Evolutionary conservation across 2,113 vertebrate genomes (phyloP).

Genomic region (Onychostruthus taczanowskii): DNA sequence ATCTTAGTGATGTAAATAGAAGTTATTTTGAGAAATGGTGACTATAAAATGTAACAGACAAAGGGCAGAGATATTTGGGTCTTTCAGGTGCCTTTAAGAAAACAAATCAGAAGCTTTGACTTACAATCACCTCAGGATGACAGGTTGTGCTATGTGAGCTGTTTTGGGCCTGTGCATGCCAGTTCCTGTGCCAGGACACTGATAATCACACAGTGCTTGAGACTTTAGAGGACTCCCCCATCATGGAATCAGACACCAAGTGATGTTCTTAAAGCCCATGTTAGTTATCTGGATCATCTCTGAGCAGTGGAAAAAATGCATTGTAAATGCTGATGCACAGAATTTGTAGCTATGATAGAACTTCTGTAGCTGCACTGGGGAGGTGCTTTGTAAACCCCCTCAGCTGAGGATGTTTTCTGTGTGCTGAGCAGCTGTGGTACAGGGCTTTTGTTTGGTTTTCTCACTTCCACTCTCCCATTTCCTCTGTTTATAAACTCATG

Average conservation of each 20-base stretch:
- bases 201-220: neutral
- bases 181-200: neutral
- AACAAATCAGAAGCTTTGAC: neutral
- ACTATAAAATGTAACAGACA: neutral
- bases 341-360: neutral
- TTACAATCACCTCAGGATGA: neutral
- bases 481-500: neutral
- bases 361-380: neutral
- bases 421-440: neutral
- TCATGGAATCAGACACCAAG: neutral
- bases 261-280: neutral
- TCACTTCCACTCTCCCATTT: neutral
- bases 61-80: neutral
- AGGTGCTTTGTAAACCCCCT: neutral
- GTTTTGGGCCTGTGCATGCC: neutral
- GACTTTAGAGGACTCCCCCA: neutral
- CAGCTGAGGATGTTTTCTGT: neutral
- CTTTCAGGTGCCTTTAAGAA: constrained; percentile 7
- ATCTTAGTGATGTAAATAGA: neutral
- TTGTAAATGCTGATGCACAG: neutral
- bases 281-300: neutral
- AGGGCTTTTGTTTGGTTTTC: neutral
- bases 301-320: neutral
- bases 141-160: neutral
- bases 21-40: constrained; percentile 7